Evolutionary conservation across 2,888 invertebrate species (phyloP), one percentile per base, ranked within the genome.

Genomic region (Drosophila suboccidentalis): DNA sequence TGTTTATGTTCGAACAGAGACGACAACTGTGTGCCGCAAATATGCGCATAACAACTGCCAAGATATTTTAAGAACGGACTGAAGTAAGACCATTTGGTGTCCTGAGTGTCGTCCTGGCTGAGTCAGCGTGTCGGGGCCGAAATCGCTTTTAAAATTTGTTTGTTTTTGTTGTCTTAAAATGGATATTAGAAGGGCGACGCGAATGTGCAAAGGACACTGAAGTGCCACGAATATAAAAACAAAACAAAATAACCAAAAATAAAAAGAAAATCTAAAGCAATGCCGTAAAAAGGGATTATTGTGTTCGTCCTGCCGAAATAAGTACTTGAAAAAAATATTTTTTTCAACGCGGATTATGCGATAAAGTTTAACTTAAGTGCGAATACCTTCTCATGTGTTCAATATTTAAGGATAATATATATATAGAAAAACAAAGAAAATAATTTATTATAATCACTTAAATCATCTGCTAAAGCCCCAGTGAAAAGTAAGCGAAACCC

Each of bases 211-310:
- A 61, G 61, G 47, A 51, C 62, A 46, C 53, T 71, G 17, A 79
- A 69, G 47, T 55, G 53, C 59, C 58, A 19, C 19, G 19, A 59
- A 63, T 41, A 63, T 38, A 38, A 49, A 44, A 57, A 32, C 22
- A 50, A 57, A 49, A 53, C 29, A 19, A 49, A 53, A 61, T 54
- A 54, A 51, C 34, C 54, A 10, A 51, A 55, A 41, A 60, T 59
- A 46, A 53, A 44, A 38, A 47, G 22, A 61, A 47, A 54, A 69
- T 50, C 51, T 61, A 58, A 34, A 38, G 15, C 34, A 77, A 66
- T 55, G 66, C 72, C 73, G 58, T 79, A 79, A 82, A 83, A 84
- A 71, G 85, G 81, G 79, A 86, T 87, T 85, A 84, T 80, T 87
- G 85, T 82, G 87, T 62, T 77, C 70, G 71, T 63, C 43, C 41